Evolutionary conservation across 2,888 invertebrate species (phyloP), one percentile per base, ranked within the genome.

Genomic region (Apotomis capreana): DNA sequence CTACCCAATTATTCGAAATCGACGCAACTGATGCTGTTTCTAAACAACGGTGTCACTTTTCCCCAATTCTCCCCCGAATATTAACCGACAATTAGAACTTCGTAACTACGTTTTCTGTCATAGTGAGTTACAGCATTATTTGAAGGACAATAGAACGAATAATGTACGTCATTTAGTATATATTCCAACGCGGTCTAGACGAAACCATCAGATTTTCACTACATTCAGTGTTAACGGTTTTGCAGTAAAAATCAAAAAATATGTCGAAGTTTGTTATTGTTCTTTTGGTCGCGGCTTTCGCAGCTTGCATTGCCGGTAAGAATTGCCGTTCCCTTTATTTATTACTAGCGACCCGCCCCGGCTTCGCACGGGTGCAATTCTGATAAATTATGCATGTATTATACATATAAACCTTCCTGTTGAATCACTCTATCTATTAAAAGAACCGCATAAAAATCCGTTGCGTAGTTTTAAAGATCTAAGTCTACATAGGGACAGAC

Each of bases 241-340:
- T n/a, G 13, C 8, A 69, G 36, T 5, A 40, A 60, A 60, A 15
- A 40, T 26, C 9, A 15, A 55, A 62, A 12, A 44, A 64, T 46
- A 74, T 74, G 70, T 67, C 70, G 37, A 70, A 70, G 51, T 51
- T 74, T 8, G 44, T 52, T 4, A 52, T 74, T 0, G 13, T 74
- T 9, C 46, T 74, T n/a, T 46, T 64, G 3, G 57, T 70, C 13
- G 62, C 52, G n/a, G 13, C 70, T 9, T 57, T 67, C 46, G 70
- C 57, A 12, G 65, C 49, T 3, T 68, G 49, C 54, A 62, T 37
- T 8, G 36, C 15, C 15, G 74, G 74, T 74, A 26, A 71, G 46
- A 52, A 60, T 49, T 9, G n/a, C n/a, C n/a, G n/a, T n/a, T 9
- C 49, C 0, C 10, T 49, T 49, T 49, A 49, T 49, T 9, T 8